phyloP scores from a whole-genome alignment of 1,140 invertebrate species.

The Plectrocnemia conspersa region DNA sequence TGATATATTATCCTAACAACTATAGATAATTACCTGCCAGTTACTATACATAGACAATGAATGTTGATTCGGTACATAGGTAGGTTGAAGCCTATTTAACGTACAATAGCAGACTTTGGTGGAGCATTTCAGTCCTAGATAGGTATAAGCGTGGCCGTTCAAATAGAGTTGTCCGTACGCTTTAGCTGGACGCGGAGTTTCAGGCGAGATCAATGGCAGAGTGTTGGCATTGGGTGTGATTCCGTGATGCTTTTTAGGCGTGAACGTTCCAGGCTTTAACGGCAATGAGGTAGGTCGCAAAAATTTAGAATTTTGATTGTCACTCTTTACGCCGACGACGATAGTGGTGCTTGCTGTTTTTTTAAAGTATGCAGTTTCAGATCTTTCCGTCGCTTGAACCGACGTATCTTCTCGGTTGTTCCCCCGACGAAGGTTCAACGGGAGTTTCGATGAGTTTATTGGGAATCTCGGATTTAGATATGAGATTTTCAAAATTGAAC shows the following conservation, averaged over 20 bases:
- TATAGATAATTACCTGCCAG: conserved; percentile 66
- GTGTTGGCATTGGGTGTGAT: conserved; percentile 72
- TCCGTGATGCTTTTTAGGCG: conserved; percentile 71
- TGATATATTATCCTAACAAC: not conserved
- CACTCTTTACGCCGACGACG: conserved; percentile 23
- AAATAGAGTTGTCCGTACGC: conserved; percentile 82
- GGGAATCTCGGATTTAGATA: conserved; percentile 51
- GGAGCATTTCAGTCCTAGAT: conserved; percentile 84
- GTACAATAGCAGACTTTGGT: conserved; percentile 90
- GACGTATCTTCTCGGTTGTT: conserved; percentile 15
- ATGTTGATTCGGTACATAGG: conserved; percentile 86
- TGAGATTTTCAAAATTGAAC: conserved; percentile 56
- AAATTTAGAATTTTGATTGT: conserved; percentile 60
- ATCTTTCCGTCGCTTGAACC: conserved; percentile 42
- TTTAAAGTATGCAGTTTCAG: conserved; percentile 49
- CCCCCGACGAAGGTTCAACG: conserved; percentile 6
- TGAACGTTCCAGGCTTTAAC: conserved; percentile 74
- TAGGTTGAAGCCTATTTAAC: conserved; percentile 87
- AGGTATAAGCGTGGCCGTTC: conserved; percentile 89
- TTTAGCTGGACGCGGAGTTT: conserved; percentile 82
- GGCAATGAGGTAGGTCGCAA: conserved; percentile 73
- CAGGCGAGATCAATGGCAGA: conserved; percentile 76
- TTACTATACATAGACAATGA: conserved; percentile 97
- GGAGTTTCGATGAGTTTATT: conserved; percentile 47
- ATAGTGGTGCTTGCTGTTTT: conserved; percentile 41